Conservation (phyloP, 2,113 vertebrate species). For the Dicentrarchus labrax region DNA sequence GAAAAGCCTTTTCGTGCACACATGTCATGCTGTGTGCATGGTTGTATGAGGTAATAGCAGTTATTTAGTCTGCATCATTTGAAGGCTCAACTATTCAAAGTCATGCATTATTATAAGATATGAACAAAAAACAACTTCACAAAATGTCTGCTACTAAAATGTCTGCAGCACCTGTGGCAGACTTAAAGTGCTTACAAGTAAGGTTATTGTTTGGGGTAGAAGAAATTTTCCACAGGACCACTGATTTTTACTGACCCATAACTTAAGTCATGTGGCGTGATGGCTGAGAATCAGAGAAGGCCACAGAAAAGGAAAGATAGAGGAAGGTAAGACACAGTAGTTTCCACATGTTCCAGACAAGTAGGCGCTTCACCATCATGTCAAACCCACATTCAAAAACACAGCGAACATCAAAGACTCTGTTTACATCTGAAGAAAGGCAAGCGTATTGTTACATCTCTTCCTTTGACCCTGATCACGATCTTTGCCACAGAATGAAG, state of each 20-base stretch:
- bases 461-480: slow-evolving; percentile 54
- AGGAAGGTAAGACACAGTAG: slow-evolving; percentile 18
- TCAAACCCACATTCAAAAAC: slow-evolving; percentile 58
- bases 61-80: slow-evolving; percentile 81
- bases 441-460: slow-evolving; percentile 49
- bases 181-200: slow-evolving; percentile 18
- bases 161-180: slow-evolving; percentile 32
- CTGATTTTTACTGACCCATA: slow-evolving; percentile 19
- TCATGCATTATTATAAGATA: slow-evolving; percentile 70
- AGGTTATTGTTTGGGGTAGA: slow-evolving; percentile 3
- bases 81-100: slow-evolving; percentile 60
- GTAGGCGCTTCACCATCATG: slow-evolving; percentile 23
- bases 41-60: slow-evolving; percentile 73
- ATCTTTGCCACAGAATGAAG: slow-evolving; percentile 48
- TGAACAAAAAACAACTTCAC: slow-evolving; percentile 40
- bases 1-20: slow-evolving; percentile 73
- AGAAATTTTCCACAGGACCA: background rate
- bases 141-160: slow-evolving; percentile 50
- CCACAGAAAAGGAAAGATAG: slow-evolving; percentile 18
- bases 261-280: background rate
- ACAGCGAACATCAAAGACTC: slow-evolving; percentile 40
- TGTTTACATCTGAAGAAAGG: slow-evolving; percentile 51
- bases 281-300: background rate
- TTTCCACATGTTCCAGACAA: slow-evolving; percentile 34
- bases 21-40: slow-evolving; percentile 68